phyloP scores from a whole-genome alignment of 2,113 vertebrate species.

The Rattus norvegicus region GRCr8 NC_086030.1:41590501-41591000 shows the following conservation, averaged over 20 bases:
- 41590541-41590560: not conserved
- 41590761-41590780: not conserved
- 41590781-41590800: not conserved
- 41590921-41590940: not conserved
- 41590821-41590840: not conserved
- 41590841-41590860: not conserved
- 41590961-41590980: not conserved
- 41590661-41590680: not conserved
- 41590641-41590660: not conserved
- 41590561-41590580: not conserved
- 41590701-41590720: not conserved
- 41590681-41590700: not conserved
- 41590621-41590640: fast-evolving
- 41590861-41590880: not conserved
- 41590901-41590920: not conserved
- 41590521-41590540: not conserved
- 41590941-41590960: not conserved
- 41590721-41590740: not conserved
- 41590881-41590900: not conserved
- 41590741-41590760: not conserved
- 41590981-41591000: not conserved
- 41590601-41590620: fast-evolving
- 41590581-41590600: not conserved
- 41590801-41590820: not conserved
- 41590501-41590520: not conserved